A percentile compares a stretch with the other conserved stretches of the same genome.
phyloP scores from a whole-genome alignment of 2,888 invertebrate species.

The Orchesellides sinensis region DNA sequence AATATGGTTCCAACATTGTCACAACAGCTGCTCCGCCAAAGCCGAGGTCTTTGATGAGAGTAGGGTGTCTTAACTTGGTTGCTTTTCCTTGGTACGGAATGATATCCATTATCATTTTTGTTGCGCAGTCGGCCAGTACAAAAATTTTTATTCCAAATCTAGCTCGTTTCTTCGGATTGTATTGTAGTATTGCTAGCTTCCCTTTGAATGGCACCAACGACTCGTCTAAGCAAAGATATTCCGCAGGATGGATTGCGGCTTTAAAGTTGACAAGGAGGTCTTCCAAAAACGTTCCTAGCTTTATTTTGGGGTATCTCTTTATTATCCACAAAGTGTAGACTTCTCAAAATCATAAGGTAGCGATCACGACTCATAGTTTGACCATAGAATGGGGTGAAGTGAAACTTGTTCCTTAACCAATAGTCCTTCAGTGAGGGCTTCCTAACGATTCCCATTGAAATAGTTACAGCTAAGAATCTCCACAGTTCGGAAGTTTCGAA shows the following conservation, averaged over 20 bases:
- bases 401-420: neutral
- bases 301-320: neutral
- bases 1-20: slow-evolving; percentile 9
- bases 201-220: slow-evolving; percentile 25
- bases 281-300: neutral
- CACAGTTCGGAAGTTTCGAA: neutral
- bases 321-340: neutral
- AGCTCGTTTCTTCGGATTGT: slow-evolving; percentile 21
- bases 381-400: neutral
- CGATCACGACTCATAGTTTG: neutral
- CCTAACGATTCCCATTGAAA: neutral
- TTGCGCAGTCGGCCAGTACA: slow-evolving; percentile 8
- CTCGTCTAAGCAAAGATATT: slow-evolving; percentile 22
- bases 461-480: neutral
- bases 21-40: slow-evolving; percentile 35
- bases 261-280: neutral
- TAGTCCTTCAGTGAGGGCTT: neutral
- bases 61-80: neutral
- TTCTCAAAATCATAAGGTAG: neutral
- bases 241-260: neutral
- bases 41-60: neutral
- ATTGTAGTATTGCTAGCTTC: slow-evolving; percentile 21
- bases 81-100: slow-evolving; percentile 36
- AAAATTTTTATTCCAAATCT: slow-evolving; percentile 39
- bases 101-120: neutral